Conservation (phyloP, 1,140 invertebrate species). For the Ceratina japonica region DNA sequence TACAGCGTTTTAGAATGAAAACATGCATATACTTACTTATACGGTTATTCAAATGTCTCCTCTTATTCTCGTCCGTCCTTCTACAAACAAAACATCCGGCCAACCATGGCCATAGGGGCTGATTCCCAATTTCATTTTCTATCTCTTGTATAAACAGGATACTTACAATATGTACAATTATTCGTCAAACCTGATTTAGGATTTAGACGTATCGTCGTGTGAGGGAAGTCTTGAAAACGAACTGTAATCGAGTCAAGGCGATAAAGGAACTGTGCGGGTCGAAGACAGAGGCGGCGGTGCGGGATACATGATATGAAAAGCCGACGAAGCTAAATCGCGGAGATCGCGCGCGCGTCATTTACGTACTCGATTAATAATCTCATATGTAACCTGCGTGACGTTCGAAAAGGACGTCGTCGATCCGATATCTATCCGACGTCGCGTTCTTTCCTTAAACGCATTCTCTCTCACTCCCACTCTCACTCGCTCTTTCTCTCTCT, state of each 20-base stretch:
- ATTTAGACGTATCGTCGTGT: no score
- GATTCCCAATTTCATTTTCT: no score
- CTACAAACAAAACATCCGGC: no score
- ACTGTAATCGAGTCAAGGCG: background rate
- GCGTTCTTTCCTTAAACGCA: conserved; percentile 22
- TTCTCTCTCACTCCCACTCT: conserved; percentile 12
- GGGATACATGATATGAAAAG: conserved; percentile 57
- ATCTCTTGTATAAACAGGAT: no score
- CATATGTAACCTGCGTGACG: conserved; percentile 72
- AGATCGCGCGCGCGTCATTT: conserved; percentile 40
- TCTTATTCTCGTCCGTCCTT: no score
- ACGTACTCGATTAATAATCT: conserved; percentile 68
- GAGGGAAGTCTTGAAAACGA: background rate
- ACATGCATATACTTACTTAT: no score
- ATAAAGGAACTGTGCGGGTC: conserved; percentile 29
- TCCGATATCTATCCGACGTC: conserved; percentile 1
- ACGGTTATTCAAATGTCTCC: no score
- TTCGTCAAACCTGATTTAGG: no score
- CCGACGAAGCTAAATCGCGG: conserved; percentile 50
- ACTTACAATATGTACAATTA: no score
- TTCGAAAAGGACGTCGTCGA: conserved; percentile 43
- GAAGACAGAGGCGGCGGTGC: conserved; percentile 53
- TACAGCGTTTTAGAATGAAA: background rate
- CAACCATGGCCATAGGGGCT: no score
- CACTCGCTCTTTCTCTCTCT: conserved; percentile 9